Conservation (phyloP, 2,888 invertebrate species). For the Pristionchus exspectatus region DNA sequence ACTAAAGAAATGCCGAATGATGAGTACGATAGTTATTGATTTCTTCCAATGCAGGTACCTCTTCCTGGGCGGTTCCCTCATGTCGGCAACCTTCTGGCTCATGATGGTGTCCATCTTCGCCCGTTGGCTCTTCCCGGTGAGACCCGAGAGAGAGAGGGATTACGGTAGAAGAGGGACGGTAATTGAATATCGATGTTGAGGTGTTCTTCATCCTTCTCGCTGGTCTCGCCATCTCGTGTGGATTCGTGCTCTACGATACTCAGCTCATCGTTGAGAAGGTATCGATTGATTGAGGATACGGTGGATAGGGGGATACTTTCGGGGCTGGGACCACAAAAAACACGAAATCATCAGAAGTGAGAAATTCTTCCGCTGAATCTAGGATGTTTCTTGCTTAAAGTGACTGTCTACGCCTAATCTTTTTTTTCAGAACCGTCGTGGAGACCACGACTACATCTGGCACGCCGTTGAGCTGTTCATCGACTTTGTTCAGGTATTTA, state of each 20-base stretch:
- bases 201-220: conserved; percentile 84
- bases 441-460: conserved; percentile 92
- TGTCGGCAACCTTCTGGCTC: conserved; percentile 63
- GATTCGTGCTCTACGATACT: conserved; percentile 96
- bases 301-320: conserved; percentile 12
- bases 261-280: conserved; percentile 83
- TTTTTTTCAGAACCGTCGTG: conserved; percentile 81
- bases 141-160: background rate
- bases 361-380: too few species aligned
- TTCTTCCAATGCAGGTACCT: conserved; percentile 80
- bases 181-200: background rate
- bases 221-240: conserved; percentile 93
- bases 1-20: too few species aligned
- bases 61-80: conserved; percentile 87
- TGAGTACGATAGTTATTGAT: conserved; percentile 1
- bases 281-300: background rate
- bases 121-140: conserved; percentile 58
- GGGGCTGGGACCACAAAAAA: too few species aligned
- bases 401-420: too few species aligned
- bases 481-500: conserved; percentile 93
- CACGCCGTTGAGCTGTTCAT: conserved; percentile 90
- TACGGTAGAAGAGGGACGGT: conserved; percentile 51
- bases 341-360: too few species aligned
- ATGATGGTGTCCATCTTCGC: conserved; percentile 65
- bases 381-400: too few species aligned